Base-by-base conservation (phyloP, 2,797 vertebrate genomes). In the Salarias fasciatus region DNA sequence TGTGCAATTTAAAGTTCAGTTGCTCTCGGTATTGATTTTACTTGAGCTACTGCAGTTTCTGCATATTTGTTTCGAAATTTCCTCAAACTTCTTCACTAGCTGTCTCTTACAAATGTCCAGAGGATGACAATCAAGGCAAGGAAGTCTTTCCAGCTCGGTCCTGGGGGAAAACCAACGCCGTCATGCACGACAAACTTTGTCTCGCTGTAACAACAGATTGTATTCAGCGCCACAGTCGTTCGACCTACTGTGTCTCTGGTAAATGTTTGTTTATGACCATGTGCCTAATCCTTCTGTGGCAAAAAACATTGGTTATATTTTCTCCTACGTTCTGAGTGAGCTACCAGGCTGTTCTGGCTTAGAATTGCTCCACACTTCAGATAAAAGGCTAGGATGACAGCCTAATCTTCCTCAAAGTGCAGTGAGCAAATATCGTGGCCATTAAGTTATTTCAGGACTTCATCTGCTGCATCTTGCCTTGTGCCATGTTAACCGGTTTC, bases 391-490 rank as follows among this genome's bases (percentile, higher is more conserved):
- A 4, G 33, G 33, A 46, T 37, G 37, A 53, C 28, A 18, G n/a
- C 44, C n/a, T 30, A 12, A 31, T 29, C 42, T 45, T 37, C 40
- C 31, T 29, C 6, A 18, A 29, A 47, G 63, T 42, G 45, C 53
- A 48, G 38, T 30, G 28, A 61, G 44, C 40, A 12, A 57, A 63
- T 35, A 36, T 31, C 54, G 28, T 40, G 31, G 14, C 48, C 62
- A 41, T 68, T 56, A 38, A 62, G 7, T 48, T 52, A 50, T 55
- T 63, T n/a, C 13, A 15, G 46, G 46, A 46, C 46, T 63, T 59
- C 41, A 56, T 56, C 35, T 55, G 38, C 18, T 50, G 31, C 12
- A 42, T 58, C 28, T 64, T 36, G 14, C 13, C 8, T 8, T n/a
- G n/a, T 14, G n/a, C 8, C 41, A 14, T 42, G 6, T 14, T 14